phyloP scores from a whole-genome alignment of 37 sponge, comb jelly and placozoan species.

The Agelas oroides region DNA sequence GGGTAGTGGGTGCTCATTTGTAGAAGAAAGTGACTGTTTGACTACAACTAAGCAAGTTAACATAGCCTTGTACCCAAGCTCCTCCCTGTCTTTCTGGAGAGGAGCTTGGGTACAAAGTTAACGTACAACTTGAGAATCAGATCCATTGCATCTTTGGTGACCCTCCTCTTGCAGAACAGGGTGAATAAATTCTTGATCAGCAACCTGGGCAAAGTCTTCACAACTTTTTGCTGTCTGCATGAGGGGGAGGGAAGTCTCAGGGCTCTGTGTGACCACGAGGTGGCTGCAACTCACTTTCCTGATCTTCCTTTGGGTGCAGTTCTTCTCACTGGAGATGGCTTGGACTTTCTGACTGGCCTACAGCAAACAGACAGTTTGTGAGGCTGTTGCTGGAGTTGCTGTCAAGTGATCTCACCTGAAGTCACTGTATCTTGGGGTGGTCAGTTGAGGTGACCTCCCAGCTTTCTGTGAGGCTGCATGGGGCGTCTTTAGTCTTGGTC shows the following conservation, averaged over 20 bases:
- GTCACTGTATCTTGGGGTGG: not conserved
- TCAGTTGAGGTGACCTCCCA: not conserved
- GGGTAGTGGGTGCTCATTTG: no score
- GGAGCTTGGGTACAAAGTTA: no score
- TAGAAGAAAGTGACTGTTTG: no score
- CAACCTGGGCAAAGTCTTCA: constrained; percentile 4
- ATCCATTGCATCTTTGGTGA: constrained; percentile 32
- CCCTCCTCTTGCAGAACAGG: constrained; percentile 20
- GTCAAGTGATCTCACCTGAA: not conserved
- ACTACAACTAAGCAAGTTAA: no score
- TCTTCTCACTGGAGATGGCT: no score
- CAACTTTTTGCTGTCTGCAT: not conserved
- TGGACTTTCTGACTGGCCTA: no score
- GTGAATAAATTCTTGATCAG: constrained; percentile 45
- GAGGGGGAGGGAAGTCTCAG: no score
- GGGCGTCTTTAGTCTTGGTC: not conserved
- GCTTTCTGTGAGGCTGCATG: not conserved
- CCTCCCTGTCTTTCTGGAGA: no score
- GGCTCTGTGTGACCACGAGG: no score
- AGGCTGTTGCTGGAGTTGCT: not conserved
- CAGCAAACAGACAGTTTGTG: not conserved
- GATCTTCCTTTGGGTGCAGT: no score
- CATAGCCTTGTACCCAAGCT: no score
- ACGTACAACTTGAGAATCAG: constrained; percentile 34
- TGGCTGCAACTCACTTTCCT: no score